These are phyloP conservation scores for Pseudomyrmex dendroicus DNA, from an alignment of 1,140 invertebrate genomes.

Conservation along the genomic window DNA sequence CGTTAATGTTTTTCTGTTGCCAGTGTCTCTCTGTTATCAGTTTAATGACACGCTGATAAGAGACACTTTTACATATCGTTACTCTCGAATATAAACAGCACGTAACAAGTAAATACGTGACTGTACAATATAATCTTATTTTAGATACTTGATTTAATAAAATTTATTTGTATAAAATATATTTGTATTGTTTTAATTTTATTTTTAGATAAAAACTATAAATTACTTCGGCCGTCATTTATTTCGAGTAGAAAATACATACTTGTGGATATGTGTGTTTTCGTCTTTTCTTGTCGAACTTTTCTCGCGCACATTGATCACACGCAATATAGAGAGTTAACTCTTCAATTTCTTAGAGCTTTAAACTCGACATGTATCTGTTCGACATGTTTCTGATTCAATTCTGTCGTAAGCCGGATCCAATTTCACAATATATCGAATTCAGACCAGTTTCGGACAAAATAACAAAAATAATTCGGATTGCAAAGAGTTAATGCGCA, in stretches of 20 bases:
- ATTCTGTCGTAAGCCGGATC: background rate
- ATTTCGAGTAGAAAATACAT: background rate
- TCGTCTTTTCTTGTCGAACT: background rate
- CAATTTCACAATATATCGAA: background rate
- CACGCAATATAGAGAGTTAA: constrained; percentile 9
- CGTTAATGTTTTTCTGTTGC: background rate
- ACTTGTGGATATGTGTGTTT: background rate
- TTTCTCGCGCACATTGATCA: background rate
- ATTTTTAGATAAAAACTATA: no score
- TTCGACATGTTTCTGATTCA: background rate
- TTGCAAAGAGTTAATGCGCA: background rate
- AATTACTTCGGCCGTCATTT: background rate
- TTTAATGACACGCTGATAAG: background rate
- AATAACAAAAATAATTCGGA: constrained; percentile 1
- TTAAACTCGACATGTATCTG: no score
- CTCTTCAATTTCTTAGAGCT: background rate
- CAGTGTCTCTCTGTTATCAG: background rate
- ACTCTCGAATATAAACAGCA: no score
- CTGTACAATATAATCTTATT: no score
- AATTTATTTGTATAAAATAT: background rate
- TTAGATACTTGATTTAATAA: background rate
- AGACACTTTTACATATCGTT: no score
- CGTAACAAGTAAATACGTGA: no score
- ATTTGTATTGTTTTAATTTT: no score
- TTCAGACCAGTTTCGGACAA: background rate